These are phyloP conservation scores for Rambutsinella grinnellia DNA, from an alignment of 2,888 invertebrate genomes.

Conservation along the genomic window DNA sequence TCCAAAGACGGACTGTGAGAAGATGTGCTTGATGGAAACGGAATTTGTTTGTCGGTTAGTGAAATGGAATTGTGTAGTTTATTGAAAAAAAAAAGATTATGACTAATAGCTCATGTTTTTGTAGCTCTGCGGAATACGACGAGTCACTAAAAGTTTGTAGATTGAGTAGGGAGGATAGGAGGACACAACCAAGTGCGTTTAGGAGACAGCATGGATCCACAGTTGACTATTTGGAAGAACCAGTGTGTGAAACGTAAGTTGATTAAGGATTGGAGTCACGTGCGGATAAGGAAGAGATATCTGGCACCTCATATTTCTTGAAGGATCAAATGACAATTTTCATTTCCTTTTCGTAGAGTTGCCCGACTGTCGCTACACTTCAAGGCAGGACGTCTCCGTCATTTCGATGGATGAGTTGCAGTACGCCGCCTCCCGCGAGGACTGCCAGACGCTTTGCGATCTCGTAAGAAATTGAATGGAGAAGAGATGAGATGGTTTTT, in stretches of 20 bases:
- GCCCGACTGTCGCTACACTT: slow-evolving; percentile 70
- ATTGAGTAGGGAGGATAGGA: slow-evolving; percentile 72
- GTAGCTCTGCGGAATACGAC: slow-evolving; percentile 72
- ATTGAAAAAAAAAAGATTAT: too few species aligned
- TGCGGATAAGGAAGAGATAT: too few species aligned
- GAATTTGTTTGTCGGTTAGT: slow-evolving; percentile 71
- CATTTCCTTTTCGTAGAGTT: slow-evolving; percentile 67
- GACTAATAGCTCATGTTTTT: neutral
- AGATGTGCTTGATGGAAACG: slow-evolving; percentile 71
- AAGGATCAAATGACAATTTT: neutral
- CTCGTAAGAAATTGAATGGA: slow-evolving; percentile 65
- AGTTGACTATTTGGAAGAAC: slow-evolving; percentile 73
- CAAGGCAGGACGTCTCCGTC: slow-evolving; percentile 69
- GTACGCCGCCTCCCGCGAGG: slow-evolving; percentile 69
- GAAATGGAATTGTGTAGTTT: neutral
- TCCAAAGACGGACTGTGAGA: slow-evolving; percentile 70
- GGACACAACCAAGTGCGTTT: slow-evolving; percentile 72
- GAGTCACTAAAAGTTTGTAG: slow-evolving; percentile 70
- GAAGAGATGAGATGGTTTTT: neutral
- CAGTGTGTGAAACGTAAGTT: slow-evolving; percentile 71
- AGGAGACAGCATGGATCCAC: slow-evolving; percentile 68
- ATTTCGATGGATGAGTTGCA: slow-evolving; percentile 70
- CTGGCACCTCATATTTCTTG: slow-evolving; percentile 17
- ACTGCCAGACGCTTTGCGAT: slow-evolving; percentile 70
- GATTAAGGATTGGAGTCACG: neutral